Evolutionary conservation across 2,797 vertebrate species (phyloP).

Genomic region (Decapterus maruadsi): DNA sequence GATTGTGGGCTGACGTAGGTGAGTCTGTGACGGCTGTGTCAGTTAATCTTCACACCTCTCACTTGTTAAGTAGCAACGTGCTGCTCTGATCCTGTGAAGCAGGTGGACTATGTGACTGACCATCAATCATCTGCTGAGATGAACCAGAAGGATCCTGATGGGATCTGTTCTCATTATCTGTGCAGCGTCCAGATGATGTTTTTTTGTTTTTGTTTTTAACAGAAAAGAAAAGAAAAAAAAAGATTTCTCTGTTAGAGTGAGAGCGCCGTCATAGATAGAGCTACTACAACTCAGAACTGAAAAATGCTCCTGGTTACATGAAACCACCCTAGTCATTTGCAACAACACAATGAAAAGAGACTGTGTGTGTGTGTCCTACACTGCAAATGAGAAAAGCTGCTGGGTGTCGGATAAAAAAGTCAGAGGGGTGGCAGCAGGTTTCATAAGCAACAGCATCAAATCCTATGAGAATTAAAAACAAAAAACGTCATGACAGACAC

Average conservation of each 20-base stretch:
- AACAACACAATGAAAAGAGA: constrained; percentile 2
- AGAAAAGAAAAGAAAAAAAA: background rate
- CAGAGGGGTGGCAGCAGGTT: constrained; percentile 11
- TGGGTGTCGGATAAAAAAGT: constrained; percentile 22
- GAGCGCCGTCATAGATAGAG: background rate
- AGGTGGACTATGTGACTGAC: background rate
- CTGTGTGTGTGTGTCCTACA: background rate
- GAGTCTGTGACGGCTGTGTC: background rate
- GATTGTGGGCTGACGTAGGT: background rate
- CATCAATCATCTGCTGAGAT: background rate
- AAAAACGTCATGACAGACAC: background rate
- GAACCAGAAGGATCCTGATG: background rate
- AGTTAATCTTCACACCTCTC: background rate
- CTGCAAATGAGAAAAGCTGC: too few species aligned
- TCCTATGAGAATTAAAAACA: background rate
- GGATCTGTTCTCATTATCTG: too few species aligned
- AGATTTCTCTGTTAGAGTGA: background rate
- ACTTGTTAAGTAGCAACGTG: background rate
- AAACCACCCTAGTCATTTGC: background rate
- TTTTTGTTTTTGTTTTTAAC: too few species aligned
- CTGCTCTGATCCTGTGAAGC: background rate
- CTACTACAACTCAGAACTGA: background rate
- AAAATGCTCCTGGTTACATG: background rate
- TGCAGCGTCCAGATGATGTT: background rate
- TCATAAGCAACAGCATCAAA: constrained; percentile 29